Evolutionary conservation across 2,113 vertebrate genomes (phyloP).

Genomic region (Cairina moschata): DNA sequence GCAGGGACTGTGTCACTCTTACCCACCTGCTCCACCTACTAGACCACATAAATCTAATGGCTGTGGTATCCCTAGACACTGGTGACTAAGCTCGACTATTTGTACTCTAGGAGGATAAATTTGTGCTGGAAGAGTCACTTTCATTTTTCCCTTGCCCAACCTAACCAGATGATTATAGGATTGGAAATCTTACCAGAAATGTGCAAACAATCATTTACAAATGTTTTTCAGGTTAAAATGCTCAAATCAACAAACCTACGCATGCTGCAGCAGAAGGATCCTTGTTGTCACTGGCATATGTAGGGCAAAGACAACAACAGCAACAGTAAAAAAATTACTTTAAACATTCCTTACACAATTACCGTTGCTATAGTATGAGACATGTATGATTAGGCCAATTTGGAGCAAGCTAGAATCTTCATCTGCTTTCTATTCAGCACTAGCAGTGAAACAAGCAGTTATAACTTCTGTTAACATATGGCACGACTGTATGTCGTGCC

Average conservation of each 20-base stretch:
- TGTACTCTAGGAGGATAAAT: neutral
- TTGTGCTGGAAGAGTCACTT: neutral
- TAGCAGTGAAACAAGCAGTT: neutral
- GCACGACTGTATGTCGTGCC: neutral
- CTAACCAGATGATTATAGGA: neutral
- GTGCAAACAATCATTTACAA: neutral
- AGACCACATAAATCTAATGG: neutral
- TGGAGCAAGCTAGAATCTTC: neutral
- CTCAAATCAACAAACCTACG: neutral
- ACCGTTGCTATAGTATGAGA: neutral
- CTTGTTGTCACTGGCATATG: neutral
- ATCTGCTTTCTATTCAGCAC: neutral
- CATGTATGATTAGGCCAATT: neutral
- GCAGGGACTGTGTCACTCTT: neutral
- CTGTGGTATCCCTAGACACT: neutral
- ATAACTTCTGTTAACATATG: neutral
- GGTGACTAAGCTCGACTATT: neutral
- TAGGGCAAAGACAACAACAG: neutral
- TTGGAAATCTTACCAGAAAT: neutral
- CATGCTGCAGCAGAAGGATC: neutral
- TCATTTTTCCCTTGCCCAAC: neutral
- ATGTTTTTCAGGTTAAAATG: neutral
- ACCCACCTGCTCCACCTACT: neutral
- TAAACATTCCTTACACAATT: neutral
- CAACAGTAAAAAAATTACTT: neutral